These are phyloP conservation scores for Siphonodentalium dalli DNA, from an alignment of 2,888 invertebrate genomes.

Conservation along the genomic window DNA sequence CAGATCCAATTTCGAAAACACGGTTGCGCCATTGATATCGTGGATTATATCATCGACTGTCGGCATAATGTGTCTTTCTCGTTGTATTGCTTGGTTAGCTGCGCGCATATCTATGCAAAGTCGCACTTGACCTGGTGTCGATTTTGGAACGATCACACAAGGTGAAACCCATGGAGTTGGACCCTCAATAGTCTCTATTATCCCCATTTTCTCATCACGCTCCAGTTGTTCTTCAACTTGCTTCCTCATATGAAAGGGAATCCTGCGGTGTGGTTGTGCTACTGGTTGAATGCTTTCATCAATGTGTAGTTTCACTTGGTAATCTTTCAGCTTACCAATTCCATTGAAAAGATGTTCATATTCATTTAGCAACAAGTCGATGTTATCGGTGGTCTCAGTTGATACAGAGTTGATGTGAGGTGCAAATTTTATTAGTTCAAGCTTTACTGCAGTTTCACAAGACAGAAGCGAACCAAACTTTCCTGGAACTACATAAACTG, in stretches of 20 bases:
- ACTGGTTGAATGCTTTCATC: slow-evolving; percentile 24
- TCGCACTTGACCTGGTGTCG: too few relatives aligned
- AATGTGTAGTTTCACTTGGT: slow-evolving; percentile 22
- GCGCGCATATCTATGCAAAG: slow-evolving; percentile 39
- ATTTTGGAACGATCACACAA: too few relatives aligned
- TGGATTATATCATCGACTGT: slow-evolving; percentile 34
- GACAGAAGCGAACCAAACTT: slow-evolving; percentile 21
- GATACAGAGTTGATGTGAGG: too few relatives aligned
- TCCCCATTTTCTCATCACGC: slow-evolving; percentile 15
- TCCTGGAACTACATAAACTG: slow-evolving; percentile 23
- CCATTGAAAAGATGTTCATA: too few relatives aligned
- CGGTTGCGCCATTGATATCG: slow-evolving; percentile 32
- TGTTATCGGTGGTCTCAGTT: too few relatives aligned
- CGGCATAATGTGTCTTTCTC: slow-evolving; percentile 33
- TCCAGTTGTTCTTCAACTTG: slow-evolving; percentile 27
- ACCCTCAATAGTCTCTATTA: slow-evolving; percentile 28
- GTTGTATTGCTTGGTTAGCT: slow-evolving; percentile 33
- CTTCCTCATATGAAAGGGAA: slow-evolving; percentile 24
- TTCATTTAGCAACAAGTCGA: too few relatives aligned
- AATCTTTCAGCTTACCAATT: slow-evolving; percentile 19
- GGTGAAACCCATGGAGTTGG: slow-evolving; percentile 38
- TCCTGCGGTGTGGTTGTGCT: slow-evolving; percentile 13
- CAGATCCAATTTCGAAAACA: slow-evolving; percentile 38
- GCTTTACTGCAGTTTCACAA: slow-evolving; percentile 10
- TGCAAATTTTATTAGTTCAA: slow-evolving; percentile 23